These are phyloP conservation scores for Epinotia demarniana DNA, from an alignment of 2,888 invertebrate species.

Conservation along the genomic window DNA sequence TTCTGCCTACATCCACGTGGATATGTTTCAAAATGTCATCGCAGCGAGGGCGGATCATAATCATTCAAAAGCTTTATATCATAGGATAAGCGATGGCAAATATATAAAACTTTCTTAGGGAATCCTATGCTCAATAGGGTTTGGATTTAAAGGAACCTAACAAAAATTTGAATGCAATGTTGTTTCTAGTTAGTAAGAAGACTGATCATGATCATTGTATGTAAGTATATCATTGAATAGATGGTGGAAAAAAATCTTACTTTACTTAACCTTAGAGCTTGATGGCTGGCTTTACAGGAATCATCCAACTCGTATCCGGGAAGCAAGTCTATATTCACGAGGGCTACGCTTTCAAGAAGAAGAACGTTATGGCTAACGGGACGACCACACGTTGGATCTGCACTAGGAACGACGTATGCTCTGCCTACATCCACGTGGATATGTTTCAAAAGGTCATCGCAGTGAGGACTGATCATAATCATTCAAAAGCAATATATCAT, in stretches of 20 bases:
- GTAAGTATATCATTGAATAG: too few relatives aligned
- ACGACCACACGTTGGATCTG: constrained; percentile 52
- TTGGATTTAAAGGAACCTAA: neutral
- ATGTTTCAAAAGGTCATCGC: constrained; percentile 43
- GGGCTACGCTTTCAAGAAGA: constrained; percentile 51
- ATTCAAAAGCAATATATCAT: constrained; percentile 2
- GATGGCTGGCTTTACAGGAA: constrained; percentile 10
- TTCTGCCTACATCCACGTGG: constrained; percentile 50
- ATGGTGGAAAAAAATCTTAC: too few relatives aligned
- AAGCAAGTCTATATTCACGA: constrained; percentile 44
- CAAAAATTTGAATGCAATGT: too few relatives aligned
- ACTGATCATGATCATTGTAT: too few relatives aligned
- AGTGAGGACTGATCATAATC: constrained; percentile 1
- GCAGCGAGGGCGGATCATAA: neutral
- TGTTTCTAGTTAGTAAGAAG: too few relatives aligned
- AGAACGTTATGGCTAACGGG: constrained; percentile 40
- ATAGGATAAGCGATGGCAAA: neutral
- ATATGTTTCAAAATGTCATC: constrained; percentile 46
- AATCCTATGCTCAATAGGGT: neutral
- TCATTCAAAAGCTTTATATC: constrained; percentile 1
- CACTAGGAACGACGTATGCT: constrained; percentile 49
- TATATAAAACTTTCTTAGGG: constrained; percentile 14
- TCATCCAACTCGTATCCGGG: constrained; percentile 47
- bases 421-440: constrained; percentile 52
- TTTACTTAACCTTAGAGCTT: too few relatives aligned